Evolutionary conservation across 1,140 invertebrate genomes (phyloP).

Genomic region (Drosophila cardini): DNA sequence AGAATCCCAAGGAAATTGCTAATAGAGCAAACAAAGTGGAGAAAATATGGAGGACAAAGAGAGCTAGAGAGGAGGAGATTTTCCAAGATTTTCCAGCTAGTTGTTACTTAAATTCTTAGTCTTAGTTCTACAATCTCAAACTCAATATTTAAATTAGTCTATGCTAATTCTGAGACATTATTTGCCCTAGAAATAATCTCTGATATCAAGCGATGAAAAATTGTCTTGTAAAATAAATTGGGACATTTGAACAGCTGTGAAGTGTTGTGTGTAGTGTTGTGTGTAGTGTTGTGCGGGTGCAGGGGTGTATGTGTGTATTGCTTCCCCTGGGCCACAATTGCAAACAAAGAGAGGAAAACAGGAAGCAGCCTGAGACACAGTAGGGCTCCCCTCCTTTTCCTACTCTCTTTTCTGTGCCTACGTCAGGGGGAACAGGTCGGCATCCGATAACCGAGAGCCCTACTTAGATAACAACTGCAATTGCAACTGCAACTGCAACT

Average conservation of each 20-base stretch:
- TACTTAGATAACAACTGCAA: slow-evolving; percentile 74
- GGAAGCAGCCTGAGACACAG: slow-evolving; percentile 53
- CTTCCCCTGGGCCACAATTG: slow-evolving; percentile 25
- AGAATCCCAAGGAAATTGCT: neutral
- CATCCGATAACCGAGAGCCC: slow-evolving; percentile 75
- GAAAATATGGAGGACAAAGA: neutral
- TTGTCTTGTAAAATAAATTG: slow-evolving; percentile 33
- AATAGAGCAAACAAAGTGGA: neutral
- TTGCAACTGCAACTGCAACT: slow-evolving; percentile 59
- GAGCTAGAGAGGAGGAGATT: neutral
- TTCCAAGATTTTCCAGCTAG: too few species aligned
- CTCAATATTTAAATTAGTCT: too few species aligned
- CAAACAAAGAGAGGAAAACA: slow-evolving; percentile 44
- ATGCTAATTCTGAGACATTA: too few species aligned
- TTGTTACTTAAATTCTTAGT: too few species aligned
- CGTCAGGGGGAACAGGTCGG: slow-evolving; percentile 9
- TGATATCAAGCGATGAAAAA: neutral
- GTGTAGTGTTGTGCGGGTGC: slow-evolving; percentile 24
- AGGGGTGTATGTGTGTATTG: slow-evolving; percentile 25
- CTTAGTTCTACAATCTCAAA: too few species aligned
- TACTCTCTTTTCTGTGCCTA: neutral
- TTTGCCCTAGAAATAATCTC: neutral
- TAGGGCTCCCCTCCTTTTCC: slow-evolving; percentile 4
- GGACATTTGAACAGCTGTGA: slow-evolving; percentile 68
- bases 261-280: too few species aligned